Evolutionary conservation across 2,113 vertebrate species (phyloP), one percentile per base, ranked within the genome.

Genomic region (Pluvialis apricaria): DNA sequence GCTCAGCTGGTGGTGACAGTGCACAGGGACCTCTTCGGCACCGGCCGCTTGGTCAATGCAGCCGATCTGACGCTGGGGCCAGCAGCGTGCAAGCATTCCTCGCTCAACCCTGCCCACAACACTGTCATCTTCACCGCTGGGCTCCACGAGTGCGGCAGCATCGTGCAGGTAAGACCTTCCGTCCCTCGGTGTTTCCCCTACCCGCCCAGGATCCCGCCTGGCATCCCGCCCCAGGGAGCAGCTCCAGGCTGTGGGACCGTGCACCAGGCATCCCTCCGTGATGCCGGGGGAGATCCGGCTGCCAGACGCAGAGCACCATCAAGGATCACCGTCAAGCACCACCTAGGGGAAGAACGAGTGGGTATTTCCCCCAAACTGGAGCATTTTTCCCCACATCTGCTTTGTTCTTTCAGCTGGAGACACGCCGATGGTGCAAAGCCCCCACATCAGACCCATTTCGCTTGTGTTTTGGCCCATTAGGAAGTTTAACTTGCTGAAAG

Each of bases 1-100:
- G 86, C 96, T 62, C 92, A 95, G 83, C 52, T 92, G 31, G 77
- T 96, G 77, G 91, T 97, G 6, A 94, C 5, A 0, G 70, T 92
- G 82, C 55, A 96, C 61, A 90, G 89, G 45, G 70, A 95, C 14
- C 24, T 96, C 2, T 96, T 98, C 1, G 93, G 95, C 7, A 97
- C 69, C 2, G 94, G 93, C 6, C 78, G 88, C 28, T 2, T 95
- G 51, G 73, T 97, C 29, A 96, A 71, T 3, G 75, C 32, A 0
- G 88, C 83, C 0, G 84, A 87, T 71, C 81, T 95, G 45, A 92
- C 64, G 7, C 85, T 97, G 75, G 93, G 94, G 2, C 84, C 91
- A 0, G 55, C 62, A 2, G 92, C 71, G 0, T 97, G 92, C 92
- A 29, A 5, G 1, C 65, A 89, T 26, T 90, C 69, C 11, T 77